Evolutionary conservation across 1,140 invertebrate genomes (phyloP).

Genomic region (Zophobas atratus): DNA sequence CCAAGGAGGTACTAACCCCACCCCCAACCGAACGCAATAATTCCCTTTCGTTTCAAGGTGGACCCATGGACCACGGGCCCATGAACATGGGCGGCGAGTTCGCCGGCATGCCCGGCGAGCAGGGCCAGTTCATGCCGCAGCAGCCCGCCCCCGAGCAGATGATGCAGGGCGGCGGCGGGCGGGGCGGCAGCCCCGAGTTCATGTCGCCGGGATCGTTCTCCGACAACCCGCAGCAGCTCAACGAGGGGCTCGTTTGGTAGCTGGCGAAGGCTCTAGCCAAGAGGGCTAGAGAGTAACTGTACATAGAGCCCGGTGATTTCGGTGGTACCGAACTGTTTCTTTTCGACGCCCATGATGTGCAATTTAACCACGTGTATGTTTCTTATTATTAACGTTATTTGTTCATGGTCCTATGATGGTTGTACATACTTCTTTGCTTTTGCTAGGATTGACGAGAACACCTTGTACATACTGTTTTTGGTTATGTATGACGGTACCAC

Average conservation of each 20-base stretch:
- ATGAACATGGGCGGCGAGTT: constrained; percentile 78
- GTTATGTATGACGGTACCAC: constrained; percentile 1
- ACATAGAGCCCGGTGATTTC: constrained; percentile 31
- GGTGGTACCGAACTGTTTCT: not conserved
- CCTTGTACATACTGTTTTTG: constrained; percentile 9
- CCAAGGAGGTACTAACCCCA: constrained; percentile 74
- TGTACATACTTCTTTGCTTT: constrained; percentile 17
- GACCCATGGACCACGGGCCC: constrained; percentile 79
- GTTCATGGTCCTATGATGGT: constrained; percentile 12
- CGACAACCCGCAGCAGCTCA: constrained; percentile 79
- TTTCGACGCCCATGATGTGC: constrained; percentile 17
- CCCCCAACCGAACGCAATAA: not conserved
- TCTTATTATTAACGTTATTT: constrained; percentile 35
- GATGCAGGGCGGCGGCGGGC: constrained; percentile 64
- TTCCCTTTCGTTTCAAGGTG: constrained; percentile 67
- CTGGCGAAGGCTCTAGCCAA: constrained; percentile 67
- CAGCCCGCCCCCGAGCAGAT: constrained; percentile 71
- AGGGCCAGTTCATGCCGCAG: constrained; percentile 75
- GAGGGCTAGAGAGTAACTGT: constrained; percentile 65
- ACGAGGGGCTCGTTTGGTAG: constrained; percentile 83
- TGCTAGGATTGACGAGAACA: not conserved
- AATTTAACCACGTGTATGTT: constrained; percentile 15
- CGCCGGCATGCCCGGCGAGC: constrained; percentile 75
- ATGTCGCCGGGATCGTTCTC: constrained; percentile 75
- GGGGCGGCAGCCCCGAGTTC: constrained; percentile 71